A percentile compares a stretch with the other conserved stretches of the same genome.
Evolutionary conservation across 2,113 vertebrate genomes (phyloP).

Genomic region (Thermophis baileyi): DNA sequence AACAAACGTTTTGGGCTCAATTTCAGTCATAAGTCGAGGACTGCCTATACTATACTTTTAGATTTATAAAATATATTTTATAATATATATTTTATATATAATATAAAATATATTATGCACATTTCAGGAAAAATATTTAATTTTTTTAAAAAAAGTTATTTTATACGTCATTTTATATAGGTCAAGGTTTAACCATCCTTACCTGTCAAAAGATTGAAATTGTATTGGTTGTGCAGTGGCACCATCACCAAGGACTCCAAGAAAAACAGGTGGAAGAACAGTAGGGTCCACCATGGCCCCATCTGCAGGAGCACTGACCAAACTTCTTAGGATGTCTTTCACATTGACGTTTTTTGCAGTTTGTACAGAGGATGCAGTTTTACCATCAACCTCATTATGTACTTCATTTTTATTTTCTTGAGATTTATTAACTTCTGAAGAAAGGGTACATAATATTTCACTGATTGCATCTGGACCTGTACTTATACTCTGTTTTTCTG

Average conservation of each 20-base stretch:
- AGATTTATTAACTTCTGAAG: conserved; percentile 84
- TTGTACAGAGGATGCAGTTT: conserved; percentile 50
- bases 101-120: not conserved
- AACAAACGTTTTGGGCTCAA: not conserved
- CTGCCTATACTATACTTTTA: not conserved
- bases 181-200: conserved; percentile 28
- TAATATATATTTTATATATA: no score
- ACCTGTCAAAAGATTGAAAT: conserved; percentile 96
- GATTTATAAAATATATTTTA: not conserved
- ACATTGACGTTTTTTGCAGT: conserved; percentile 87
- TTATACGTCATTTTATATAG: not conserved
- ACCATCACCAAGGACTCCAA: conserved; percentile 77
- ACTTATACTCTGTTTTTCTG: conserved; percentile 53
- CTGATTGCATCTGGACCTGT: conserved; percentile 89
- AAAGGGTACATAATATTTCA: conserved; percentile 86
- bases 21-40: not conserved
- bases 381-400: conserved; percentile 58
- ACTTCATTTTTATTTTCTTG: conserved; percentile 59
- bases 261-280: conserved; percentile 80
- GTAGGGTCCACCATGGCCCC: conserved; percentile 78
- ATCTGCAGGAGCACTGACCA: conserved; percentile 83
- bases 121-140: not conserved
- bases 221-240: conserved; percentile 75
- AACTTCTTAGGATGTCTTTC: conserved; percentile 93
- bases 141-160: not conserved